phyloP scores from a whole-genome alignment of 2,888 invertebrate genomes.

The Ophraella communa region DNA sequence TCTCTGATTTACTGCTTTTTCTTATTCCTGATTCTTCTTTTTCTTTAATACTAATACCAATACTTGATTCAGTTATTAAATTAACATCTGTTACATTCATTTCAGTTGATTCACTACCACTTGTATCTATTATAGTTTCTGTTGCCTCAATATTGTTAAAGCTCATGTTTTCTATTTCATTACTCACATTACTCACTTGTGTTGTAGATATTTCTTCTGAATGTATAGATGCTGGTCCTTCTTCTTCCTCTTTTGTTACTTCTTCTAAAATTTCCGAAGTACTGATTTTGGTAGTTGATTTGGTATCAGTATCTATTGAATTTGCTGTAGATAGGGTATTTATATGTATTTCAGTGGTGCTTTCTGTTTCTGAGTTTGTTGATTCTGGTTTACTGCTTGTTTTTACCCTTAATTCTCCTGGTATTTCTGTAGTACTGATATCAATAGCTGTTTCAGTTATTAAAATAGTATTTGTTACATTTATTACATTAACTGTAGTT shows the following conservation, averaged over 20 bases:
- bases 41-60: neutral
- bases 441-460: neutral
- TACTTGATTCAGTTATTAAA: neutral
- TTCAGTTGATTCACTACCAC: too few relatives aligned
- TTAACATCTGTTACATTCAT: neutral
- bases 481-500: too few relatives aligned
- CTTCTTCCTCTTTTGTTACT: neutral
- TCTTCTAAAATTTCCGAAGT: neutral
- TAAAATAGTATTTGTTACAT: too few relatives aligned
- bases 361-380: neutral
- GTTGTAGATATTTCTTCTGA: neutral
- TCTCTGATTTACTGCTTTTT: neutral
- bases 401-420: neutral
- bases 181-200: neutral
- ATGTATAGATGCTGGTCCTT: neutral
- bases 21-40: neutral
- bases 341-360: neutral
- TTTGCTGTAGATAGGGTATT: neutral
- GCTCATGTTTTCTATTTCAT: neutral
- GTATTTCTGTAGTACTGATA: neutral
- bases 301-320: neutral
- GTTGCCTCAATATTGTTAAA: neutral
- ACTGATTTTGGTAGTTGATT: neutral
- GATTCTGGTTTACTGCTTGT: neutral
- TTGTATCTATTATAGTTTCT: neutral